phyloP scores from a whole-genome alignment of 2,888 invertebrate species.

The Eristalinus sepulchralis region DNA sequence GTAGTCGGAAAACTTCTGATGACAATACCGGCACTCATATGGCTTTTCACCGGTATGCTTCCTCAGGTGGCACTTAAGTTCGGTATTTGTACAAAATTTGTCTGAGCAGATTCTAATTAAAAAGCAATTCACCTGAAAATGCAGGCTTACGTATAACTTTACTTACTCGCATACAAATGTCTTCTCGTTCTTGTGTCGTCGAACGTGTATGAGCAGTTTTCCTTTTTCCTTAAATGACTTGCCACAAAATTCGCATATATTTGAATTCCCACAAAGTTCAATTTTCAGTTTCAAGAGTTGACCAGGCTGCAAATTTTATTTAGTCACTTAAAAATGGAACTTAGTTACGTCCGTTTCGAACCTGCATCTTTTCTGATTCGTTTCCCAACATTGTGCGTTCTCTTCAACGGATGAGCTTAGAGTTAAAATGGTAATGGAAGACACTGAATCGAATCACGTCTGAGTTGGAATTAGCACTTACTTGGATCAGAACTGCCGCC shows the following conservation, averaged over 20 bases:
- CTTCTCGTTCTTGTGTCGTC: constrained; percentile 55
- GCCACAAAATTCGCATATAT: constrained; percentile 54
- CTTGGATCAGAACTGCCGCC: neutral
- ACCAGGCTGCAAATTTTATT: neutral
- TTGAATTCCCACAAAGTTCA: neutral
- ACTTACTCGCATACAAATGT: constrained; percentile 63
- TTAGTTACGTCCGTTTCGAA: neutral
- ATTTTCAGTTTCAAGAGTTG: neutral
- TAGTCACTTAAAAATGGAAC: neutral
- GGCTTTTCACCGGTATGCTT: constrained; percentile 64
- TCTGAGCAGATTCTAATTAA: constrained; percentile 36
- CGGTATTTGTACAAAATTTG: constrained; percentile 50
- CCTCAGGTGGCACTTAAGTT: constrained; percentile 54
- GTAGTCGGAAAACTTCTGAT: constrained; percentile 55
- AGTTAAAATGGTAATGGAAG: too few species aligned
- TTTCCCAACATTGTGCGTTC: neutral
- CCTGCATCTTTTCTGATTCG: neutral
- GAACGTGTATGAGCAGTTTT: constrained; percentile 39
- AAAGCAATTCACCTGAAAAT: neutral
- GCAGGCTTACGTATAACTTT: neutral
- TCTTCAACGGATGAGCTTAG: too few species aligned
- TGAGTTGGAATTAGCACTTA: neutral
- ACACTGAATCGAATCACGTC: neutral
- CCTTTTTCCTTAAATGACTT: constrained; percentile 35
- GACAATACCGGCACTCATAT: constrained; percentile 47